Percentiles rank a stretch among this genome's conserved stretches.
Evolutionary conservation across 2,888 invertebrate species (phyloP).

Genomic region (Lochmaea crataegi): DNA sequence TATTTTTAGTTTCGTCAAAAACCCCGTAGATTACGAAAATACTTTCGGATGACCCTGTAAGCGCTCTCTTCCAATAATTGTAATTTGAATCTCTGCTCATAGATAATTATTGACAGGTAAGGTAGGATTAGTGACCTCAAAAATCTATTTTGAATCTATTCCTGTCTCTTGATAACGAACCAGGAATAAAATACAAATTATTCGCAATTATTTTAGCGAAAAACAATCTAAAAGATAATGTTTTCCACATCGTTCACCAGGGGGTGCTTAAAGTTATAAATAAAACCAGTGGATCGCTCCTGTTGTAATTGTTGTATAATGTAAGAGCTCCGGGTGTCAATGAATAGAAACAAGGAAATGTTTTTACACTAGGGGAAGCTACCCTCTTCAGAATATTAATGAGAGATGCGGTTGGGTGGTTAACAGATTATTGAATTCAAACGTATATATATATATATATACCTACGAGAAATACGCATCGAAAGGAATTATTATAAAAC

Average conservation of each 20-base stretch:
- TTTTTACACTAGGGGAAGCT: background rate
- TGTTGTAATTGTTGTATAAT: background rate
- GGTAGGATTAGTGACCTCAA: no score
- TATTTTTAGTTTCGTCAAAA: no score
- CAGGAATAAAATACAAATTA: background rate
- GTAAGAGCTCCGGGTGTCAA: slow-evolving; percentile 3
- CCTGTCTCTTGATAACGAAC: no score
- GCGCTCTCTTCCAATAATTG: no score
- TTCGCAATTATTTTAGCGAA: background rate
- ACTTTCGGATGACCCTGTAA: no score
- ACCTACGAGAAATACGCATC: background rate
- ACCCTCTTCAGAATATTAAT: slow-evolving; percentile 7
- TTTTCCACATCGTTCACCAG: background rate
- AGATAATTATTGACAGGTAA: no score
- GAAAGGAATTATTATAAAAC: background rate
- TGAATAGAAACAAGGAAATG: background rate
- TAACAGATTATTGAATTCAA: slow-evolving; percentile 2
- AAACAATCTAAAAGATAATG: background rate
- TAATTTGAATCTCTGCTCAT: no score
- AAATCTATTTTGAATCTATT: no score
- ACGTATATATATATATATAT: no score
- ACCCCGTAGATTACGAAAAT: no score
- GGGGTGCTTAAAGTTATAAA: background rate
- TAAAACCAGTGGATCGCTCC: background rate
- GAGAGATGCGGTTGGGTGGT: slow-evolving; percentile 3